A percentile compares a stretch with the other conserved stretches of the same genome.
phyloP scores from a whole-genome alignment of 2,797 vertebrate species.

The Clarias laeviceps region DNA sequence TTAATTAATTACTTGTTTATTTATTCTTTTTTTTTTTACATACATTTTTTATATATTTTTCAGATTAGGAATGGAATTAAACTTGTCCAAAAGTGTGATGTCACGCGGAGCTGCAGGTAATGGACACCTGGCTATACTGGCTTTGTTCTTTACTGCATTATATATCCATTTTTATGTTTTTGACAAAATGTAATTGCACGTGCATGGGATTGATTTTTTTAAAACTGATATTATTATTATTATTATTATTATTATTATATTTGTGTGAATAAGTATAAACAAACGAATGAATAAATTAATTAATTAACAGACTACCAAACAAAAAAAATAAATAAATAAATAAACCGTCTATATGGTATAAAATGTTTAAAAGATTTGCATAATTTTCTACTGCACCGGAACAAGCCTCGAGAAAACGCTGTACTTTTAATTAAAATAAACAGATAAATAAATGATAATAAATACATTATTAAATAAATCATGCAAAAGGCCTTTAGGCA shows the following conservation, averaged over 20 bases:
- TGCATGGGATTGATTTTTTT: not conserved
- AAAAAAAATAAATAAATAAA: not conserved
- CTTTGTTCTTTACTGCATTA: not conserved
- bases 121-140: constrained; percentile 11
- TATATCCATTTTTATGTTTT: not conserved
- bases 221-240: not conserved
- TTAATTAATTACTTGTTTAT: no score
- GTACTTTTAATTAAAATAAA: not conserved
- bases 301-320: not conserved
- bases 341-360: not conserved
- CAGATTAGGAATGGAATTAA: constrained; percentile 78
- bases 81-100: constrained; percentile 73
- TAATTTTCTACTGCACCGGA: no score
- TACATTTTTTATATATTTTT: constrained; percentile 53
- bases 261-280: not conserved
- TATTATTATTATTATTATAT: no score
- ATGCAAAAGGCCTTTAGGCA: not conserved
- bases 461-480: not conserved
- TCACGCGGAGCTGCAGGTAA: constrained; percentile 71
- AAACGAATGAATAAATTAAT: not conserved
- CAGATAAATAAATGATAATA: not conserved
- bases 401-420: not conserved
- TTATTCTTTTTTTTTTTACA: not conserved
- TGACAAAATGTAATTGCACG: not conserved
- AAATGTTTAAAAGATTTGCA: not conserved